These are phyloP conservation scores for Myotis lucifugus DNA, from an alignment of 2,113 vertebrate species.

Conservation along the genomic window DNA sequence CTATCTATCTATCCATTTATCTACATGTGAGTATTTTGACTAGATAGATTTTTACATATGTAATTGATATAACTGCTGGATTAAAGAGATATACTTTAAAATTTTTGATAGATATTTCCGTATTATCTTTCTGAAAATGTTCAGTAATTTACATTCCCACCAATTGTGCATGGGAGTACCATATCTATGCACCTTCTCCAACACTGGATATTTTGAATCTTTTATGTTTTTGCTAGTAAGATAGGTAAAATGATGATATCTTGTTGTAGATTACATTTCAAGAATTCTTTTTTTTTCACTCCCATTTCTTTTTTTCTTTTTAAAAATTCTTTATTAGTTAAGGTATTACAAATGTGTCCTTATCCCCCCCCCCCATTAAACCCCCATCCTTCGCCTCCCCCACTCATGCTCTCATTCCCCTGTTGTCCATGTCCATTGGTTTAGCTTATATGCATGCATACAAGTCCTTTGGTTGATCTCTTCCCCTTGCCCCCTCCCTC, in stretches of 20 bases:
- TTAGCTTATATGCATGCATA: no score
- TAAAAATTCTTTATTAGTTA: no score
- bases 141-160: not conserved
- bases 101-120: not conserved
- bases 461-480: no score
- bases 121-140: not conserved
- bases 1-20: not conserved
- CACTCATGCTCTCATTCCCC: no score
- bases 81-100: not conserved
- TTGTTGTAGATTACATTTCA: not conserved
- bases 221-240: not conserved
- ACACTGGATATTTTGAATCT: not conserved
- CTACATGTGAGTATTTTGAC: not conserved
- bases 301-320: no score
- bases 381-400: no score
- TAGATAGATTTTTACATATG: not conserved
- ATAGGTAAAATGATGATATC: not conserved
- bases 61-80: not conserved
- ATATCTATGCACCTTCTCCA: not conserved
- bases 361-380: no score
- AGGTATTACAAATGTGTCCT: no score
- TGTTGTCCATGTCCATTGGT: no score
- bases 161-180: not conserved
- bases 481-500: no score
- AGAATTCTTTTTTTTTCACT: not conserved